These are phyloP conservation scores for Manis crassicaudata DNA, from an alignment of 2,797 vertebrate species.

Conservation along the genomic window DNA sequence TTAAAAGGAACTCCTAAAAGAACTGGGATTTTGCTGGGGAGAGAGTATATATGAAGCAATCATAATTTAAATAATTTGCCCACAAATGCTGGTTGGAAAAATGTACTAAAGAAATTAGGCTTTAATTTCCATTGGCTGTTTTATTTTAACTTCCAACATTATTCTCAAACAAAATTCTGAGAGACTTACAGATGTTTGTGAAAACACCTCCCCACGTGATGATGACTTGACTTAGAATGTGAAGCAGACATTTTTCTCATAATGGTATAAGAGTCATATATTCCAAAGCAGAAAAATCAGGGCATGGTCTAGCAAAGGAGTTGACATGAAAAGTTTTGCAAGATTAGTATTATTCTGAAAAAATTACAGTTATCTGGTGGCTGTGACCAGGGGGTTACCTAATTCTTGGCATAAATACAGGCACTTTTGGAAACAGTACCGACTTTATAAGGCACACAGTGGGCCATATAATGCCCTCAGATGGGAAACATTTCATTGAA, in stretches of 20 bases:
- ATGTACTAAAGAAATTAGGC: background rate
- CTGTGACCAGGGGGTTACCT: background rate
- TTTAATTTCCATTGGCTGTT: slow-evolving; percentile 20
- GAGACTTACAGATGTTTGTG: background rate
- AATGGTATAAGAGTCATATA: background rate
- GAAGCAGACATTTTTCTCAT: too few relatives aligned
- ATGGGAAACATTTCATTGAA: background rate
- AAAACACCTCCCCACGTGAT: background rate
- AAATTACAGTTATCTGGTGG: background rate
- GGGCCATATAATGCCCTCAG: background rate
- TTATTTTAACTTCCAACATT: background rate
- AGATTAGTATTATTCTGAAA: background rate
- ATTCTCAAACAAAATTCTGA: background rate
- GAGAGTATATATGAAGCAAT: background rate
- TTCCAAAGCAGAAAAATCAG: background rate
- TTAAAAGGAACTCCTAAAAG: background rate
- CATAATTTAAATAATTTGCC: background rate
- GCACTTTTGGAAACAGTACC: background rate
- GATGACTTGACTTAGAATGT: background rate
- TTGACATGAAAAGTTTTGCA: background rate
- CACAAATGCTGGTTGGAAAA: background rate
- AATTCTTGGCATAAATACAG: background rate
- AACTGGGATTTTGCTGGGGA: background rate
- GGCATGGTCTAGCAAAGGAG: background rate
- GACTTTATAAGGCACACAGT: background rate